phyloP scores from a whole-genome alignment of 2,113 vertebrate species.

The Dunckerocampus dactyliophorus region DNA sequence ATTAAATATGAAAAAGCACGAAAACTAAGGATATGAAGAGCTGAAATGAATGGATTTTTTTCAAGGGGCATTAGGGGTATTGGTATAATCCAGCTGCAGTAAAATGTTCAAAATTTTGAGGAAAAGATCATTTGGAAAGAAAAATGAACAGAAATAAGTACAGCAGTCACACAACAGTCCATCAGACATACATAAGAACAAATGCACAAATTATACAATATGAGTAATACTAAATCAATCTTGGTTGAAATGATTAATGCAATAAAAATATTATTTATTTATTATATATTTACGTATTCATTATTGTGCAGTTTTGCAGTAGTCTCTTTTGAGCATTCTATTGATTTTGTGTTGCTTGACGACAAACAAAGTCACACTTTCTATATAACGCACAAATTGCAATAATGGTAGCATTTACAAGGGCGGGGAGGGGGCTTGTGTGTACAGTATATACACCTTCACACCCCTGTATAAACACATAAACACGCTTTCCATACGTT shows the following conservation, averaged over 20 bases:
- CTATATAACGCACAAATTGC: not conserved
- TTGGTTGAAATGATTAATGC: too few relatives aligned
- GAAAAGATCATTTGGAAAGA: slow-evolving; percentile 3
- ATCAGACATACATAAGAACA: not conserved
- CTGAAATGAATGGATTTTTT: slow-evolving; percentile 41
- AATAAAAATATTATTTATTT: too few relatives aligned
- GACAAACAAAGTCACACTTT: not conserved
- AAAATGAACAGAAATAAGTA: slow-evolving; percentile 16
- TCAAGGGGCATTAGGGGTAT: slow-evolving; percentile 18
- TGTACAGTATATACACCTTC: slow-evolving; percentile 45
- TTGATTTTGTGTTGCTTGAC: too few relatives aligned
- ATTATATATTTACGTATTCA: too few relatives aligned
- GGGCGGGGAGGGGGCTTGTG: slow-evolving; percentile 9
- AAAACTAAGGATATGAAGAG: slow-evolving; percentile 24
- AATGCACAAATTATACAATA: too few relatives aligned
- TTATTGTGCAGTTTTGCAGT: too few relatives aligned
- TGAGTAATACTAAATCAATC: too few relatives aligned
- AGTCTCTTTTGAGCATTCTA: too few relatives aligned
- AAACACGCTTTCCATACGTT: slow-evolving; percentile 11
- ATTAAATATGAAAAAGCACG: slow-evolving; percentile 8
- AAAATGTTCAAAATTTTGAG: slow-evolving; percentile 36
- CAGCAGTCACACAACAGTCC: slow-evolving; percentile 3
- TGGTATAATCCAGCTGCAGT: slow-evolving; percentile 35
- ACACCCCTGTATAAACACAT: not conserved
- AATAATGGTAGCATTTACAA: slow-evolving; percentile 4